A percentile compares a stretch with the other conserved stretches of the same genome.
Evolutionary conservation across 2,797 vertebrate species (phyloP).

Genomic region (Sebastes trivittatus): DNA sequence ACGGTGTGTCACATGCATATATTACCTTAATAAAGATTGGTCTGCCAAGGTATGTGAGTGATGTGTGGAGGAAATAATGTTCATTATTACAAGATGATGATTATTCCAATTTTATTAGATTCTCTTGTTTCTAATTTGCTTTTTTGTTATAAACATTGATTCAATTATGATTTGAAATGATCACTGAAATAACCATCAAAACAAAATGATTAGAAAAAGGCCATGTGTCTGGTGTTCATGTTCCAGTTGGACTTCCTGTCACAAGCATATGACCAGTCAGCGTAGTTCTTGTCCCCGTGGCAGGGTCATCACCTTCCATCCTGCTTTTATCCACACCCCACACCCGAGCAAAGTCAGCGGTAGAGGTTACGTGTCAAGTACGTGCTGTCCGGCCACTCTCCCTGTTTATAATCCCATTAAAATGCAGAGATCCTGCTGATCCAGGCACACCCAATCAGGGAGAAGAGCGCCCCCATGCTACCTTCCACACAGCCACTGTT

Average conservation of each 20-base stretch:
- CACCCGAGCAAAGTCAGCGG: neutral
- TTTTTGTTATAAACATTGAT: neutral
- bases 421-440: slow-evolving; percentile 56
- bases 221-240: neutral
- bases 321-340: neutral
- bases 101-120: neutral
- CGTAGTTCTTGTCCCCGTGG: neutral
- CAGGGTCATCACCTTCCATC: neutral
- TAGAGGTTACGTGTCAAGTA: slow-evolving; percentile 34
- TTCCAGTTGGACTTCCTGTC: neutral
- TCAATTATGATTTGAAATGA: neutral
- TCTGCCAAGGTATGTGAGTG: slow-evolving; percentile 88
- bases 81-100: neutral
- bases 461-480: slow-evolving; percentile 2
- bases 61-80: neutral
- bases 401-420: slow-evolving; percentile 61
- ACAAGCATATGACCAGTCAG: neutral
- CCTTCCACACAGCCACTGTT: neutral
- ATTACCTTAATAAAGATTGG: slow-evolving; percentile 98
- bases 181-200: neutral
- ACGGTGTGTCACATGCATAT: slow-evolving; percentile 97
- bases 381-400: slow-evolving; percentile 37
- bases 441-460: slow-evolving; percentile 28
- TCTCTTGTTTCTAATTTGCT: neutral
- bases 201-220: neutral